Percentiles rank a stretch among this genome's conserved stretches.
These are phyloP conservation scores for Apoda limacodes DNA, from an alignment of 2,888 invertebrate species.

Conservation along the genomic window DNA sequence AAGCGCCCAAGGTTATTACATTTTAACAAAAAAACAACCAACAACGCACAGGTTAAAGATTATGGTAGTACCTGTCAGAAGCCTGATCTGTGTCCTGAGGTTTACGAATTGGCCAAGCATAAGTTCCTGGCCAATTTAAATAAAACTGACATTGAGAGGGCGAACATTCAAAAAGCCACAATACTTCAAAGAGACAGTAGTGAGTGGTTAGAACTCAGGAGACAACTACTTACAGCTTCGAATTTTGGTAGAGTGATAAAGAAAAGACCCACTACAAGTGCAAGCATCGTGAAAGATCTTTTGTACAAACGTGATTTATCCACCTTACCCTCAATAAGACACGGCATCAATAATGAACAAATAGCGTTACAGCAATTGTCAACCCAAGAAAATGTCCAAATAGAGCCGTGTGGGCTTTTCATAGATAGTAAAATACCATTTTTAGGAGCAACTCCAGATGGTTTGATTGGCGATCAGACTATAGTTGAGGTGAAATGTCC, in stretches of 20 bases:
- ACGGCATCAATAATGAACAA: constrained; percentile 15
- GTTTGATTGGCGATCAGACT: constrained; percentile 14
- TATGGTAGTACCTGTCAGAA: constrained; percentile 10
- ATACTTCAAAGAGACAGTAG: constrained; percentile 12
- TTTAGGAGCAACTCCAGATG: constrained; percentile 18
- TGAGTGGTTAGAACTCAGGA: constrained; percentile 14
- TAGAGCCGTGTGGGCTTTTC: constrained; percentile 19
- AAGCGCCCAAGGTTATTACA: constrained; percentile 1
- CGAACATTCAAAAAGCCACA: constrained; percentile 8
- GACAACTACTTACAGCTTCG: constrained; percentile 12
- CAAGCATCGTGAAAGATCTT: constrained; percentile 18
- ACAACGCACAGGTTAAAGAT: constrained; percentile 5
- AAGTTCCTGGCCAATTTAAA: constrained; percentile 7
- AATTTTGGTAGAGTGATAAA: constrained; percentile 16
- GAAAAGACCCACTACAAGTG: constrained; percentile 1
- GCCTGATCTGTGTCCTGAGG: constrained; percentile 8
- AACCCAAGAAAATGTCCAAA: constrained; percentile 11
- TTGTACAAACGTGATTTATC: constrained; percentile 16
- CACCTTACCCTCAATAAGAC: constrained; percentile 12
- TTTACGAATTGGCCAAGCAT: constrained; percentile 3
- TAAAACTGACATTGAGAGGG: constrained; percentile 4
- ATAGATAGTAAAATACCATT: constrained; percentile 15
- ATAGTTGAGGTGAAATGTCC: constrained; percentile 19
- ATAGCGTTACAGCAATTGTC: constrained; percentile 11
- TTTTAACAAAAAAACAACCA: not conserved